These are phyloP conservation scores for Spinus olivaceus DNA, from an alignment of 2,797 vertebrate genomes.

Conservation along the genomic window DNA sequence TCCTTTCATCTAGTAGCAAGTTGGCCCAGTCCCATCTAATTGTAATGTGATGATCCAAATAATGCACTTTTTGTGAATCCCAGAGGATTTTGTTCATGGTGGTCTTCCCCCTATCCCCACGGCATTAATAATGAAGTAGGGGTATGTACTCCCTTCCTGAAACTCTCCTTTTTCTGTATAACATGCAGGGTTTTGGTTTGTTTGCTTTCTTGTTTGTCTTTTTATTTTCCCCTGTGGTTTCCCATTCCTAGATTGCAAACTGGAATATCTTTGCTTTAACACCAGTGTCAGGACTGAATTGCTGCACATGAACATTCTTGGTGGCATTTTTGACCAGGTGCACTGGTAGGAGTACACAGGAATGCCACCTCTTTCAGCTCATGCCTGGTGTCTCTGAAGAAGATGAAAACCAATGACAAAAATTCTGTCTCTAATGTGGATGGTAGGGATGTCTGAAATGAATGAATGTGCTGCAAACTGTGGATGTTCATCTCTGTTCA, in stretches of 20 bases:
- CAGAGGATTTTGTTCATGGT: background rate
- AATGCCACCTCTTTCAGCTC: background rate
- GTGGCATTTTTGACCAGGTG: background rate
- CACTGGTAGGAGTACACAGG: rapidly evolving
- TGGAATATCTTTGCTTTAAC: background rate
- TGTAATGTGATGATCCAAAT: background rate
- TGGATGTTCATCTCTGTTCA: background rate
- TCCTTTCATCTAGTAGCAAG: background rate
- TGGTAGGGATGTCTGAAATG: background rate
- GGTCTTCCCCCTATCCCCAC: too few relatives aligned
- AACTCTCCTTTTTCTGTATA: background rate
- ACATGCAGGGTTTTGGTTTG: rapidly evolving
- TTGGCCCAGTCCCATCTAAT: background rate
- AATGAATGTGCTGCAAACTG: background rate
- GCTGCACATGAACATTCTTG: background rate
- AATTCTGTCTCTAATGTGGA: rapidly evolving
- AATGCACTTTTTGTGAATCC: background rate
- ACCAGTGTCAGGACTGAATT: background rate
- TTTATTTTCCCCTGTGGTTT: background rate
- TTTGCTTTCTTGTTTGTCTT: background rate
- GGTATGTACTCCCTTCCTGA: background rate
- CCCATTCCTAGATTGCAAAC: background rate
- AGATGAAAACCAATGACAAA: background rate
- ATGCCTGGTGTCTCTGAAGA: background rate
- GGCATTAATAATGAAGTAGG: background rate